Percentiles rank a stretch among this genome's conserved stretches.
Evolutionary conservation across 2,113 vertebrate species (phyloP).

Genomic region (Corythornis cristatus): DNA sequence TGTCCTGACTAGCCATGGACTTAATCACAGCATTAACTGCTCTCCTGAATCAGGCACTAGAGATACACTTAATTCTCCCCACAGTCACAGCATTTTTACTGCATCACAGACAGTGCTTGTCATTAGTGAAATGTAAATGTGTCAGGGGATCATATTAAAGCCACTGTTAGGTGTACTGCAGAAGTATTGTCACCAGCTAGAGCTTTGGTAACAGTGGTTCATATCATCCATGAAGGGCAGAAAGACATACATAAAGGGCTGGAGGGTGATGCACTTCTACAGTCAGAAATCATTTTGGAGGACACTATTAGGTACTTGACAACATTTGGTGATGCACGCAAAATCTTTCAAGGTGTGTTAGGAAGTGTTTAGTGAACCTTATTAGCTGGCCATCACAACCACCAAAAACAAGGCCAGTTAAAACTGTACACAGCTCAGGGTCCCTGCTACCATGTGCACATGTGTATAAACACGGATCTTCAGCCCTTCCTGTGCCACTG

Average conservation of each 20-base stretch:
- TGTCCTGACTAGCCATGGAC: slow-evolving; percentile 43
- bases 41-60: slow-evolving; percentile 25
- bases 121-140: neutral
- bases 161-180: neutral
- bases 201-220: neutral
- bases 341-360: neutral
- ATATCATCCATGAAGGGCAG: neutral
- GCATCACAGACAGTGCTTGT: neutral
- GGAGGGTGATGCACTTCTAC: neutral
- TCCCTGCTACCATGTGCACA: neutral
- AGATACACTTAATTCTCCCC: slow-evolving; percentile 49
- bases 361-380: neutral
- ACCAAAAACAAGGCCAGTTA: neutral
- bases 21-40: slow-evolving; percentile 60
- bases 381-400: neutral
- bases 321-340: neutral
- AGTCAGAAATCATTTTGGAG: neutral
- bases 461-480: neutral
- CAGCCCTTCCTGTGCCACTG: neutral
- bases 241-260: neutral
- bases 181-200: neutral
- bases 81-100: slow-evolving; percentile 33
- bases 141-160: neutral
- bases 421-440: neutral
- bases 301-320: neutral